These are phyloP conservation scores for Cairina moschata DNA, from an alignment of 2,113 vertebrate genomes.

Conservation along the genomic window DNA sequence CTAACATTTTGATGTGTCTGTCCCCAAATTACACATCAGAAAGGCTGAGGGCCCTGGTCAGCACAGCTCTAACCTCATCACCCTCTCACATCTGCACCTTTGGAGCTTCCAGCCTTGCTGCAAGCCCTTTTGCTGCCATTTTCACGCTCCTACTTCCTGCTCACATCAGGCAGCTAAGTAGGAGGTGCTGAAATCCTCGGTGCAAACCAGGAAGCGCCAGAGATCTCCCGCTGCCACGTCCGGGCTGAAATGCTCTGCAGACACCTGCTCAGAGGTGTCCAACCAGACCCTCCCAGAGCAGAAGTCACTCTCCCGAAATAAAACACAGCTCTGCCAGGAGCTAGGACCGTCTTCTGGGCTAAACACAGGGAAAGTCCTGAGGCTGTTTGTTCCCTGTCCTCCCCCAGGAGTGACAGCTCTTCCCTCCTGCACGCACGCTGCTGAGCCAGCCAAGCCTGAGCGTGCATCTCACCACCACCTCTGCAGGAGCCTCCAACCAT, in stretches of 20 bases:
- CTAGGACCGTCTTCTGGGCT: neutral
- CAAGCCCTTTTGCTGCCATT: neutral
- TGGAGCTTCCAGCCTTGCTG: neutral
- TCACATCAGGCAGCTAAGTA: neutral
- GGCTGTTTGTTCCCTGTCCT: neutral
- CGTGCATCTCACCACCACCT: neutral
- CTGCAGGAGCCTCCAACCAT: neutral
- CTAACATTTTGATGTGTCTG: accelerated
- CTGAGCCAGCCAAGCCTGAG: neutral
- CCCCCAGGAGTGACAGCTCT: accelerated
- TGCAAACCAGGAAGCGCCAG: neutral
- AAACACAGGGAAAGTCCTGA: neutral
- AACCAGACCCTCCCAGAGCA: neutral
- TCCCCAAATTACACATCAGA: accelerated
- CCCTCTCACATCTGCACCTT: accelerated
- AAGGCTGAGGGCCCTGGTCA: neutral
- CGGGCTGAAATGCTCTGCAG: neutral
- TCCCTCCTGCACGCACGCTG: neutral
- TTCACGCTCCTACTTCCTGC: slow-evolving; percentile 28
- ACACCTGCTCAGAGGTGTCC: slow-evolving; percentile 9
- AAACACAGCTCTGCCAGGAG: neutral
- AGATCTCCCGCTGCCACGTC: neutral
- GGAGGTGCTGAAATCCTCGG: slow-evolving; percentile 44
- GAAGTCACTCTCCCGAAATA: neutral
- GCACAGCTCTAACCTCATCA: neutral